Evolutionary conservation across 2,888 invertebrate genomes (phyloP).

Genomic region (Odontocolon sp.): DNA sequence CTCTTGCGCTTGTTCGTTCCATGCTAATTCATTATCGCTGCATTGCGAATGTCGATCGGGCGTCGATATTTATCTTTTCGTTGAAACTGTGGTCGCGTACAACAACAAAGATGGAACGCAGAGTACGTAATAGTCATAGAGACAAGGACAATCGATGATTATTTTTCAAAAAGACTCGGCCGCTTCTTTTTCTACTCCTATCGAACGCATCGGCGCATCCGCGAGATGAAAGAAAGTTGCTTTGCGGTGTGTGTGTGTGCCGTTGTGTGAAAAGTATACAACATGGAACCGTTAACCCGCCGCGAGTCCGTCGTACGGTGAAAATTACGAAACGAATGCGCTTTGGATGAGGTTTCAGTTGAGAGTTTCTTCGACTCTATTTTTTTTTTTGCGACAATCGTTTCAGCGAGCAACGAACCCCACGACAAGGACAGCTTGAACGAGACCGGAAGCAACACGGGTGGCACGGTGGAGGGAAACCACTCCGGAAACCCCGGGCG

Average conservation of each 20-base stretch:
- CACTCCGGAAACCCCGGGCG: conserved; percentile 69
- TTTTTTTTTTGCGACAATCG: too few relatives aligned
- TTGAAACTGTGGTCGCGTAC: too few relatives aligned
- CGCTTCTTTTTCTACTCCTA: too few relatives aligned
- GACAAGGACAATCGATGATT: too few relatives aligned
- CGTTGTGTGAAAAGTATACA: neutral
- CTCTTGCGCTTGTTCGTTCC: conserved; percentile 37
- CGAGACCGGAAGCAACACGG: conserved; percentile 80
- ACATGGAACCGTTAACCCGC: conserved; percentile 1
- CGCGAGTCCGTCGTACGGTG: conserved; percentile 3
- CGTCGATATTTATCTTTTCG: conserved; percentile 35
- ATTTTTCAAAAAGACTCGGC: too few relatives aligned
- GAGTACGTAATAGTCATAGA: too few relatives aligned
- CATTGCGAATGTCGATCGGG: conserved; percentile 49
- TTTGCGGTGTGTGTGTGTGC: too few relatives aligned
- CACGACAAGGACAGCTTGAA: conserved; percentile 82
- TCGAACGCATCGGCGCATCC: too few relatives aligned
- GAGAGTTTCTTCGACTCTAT: conserved; percentile 3
- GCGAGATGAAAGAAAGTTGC: conserved; percentile 55
- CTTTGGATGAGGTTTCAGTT: conserved; percentile 2
- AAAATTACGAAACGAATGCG: conserved; percentile 29
- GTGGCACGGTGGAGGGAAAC: conserved; percentile 75
- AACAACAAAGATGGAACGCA: too few relatives aligned
- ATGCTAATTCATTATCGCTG: conserved; percentile 50
- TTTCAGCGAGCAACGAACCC: conserved; percentile 81